Evolutionary conservation across 2,113 vertebrate species (phyloP), one percentile per base, ranked within the genome.

Genomic region (Stigmatopora argus): DNA sequence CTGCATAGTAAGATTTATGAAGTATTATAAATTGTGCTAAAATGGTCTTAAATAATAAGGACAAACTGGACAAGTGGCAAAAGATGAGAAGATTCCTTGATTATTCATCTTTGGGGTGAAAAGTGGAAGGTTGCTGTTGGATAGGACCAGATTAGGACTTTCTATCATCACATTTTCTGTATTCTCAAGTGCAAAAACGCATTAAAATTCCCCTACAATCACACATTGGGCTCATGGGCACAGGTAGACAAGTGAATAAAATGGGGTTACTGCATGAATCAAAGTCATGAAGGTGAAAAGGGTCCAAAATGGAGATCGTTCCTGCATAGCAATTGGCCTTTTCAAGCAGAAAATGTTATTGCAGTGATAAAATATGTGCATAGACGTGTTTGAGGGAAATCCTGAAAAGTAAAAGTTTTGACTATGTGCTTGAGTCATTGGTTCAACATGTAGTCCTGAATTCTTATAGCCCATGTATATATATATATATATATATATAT

Each of bases 181-280:
- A 56, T 53, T 53, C 51, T 53, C 51, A 23, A 7, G 53, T 56
- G 53, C 4, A 15, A 23, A 19, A 31, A 31, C 15, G 23, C 53
- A 56, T 56, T 31, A 56, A 31, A 23, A 56, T 56, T 56, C 53
- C 13, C 19, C 19, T 4, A 21, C 51, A 53, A 12, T 53, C 11
- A 13, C 55, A 34, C 55, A 34, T 57, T 57, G 26, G 23, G n/a
- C 13, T 55, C 48, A 51, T 2, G 19, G 19, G n/a, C 53, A 56
- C 12, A 56, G 53, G 53, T 31, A 56, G 53, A 56, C 53, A 15
- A 56, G 53, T 56, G 53, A 23, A 26, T 31, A 56, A 26, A 56
- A 56, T 31, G 23, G 53, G 53, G 53, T 56, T 7, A 15, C 53
- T 56, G 23, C 53, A 56, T 56, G 53, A 56, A 56, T 56, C 53